Conservation (phyloP, 2,113 vertebrate species). For the Cyanistes caeruleus region DNA sequence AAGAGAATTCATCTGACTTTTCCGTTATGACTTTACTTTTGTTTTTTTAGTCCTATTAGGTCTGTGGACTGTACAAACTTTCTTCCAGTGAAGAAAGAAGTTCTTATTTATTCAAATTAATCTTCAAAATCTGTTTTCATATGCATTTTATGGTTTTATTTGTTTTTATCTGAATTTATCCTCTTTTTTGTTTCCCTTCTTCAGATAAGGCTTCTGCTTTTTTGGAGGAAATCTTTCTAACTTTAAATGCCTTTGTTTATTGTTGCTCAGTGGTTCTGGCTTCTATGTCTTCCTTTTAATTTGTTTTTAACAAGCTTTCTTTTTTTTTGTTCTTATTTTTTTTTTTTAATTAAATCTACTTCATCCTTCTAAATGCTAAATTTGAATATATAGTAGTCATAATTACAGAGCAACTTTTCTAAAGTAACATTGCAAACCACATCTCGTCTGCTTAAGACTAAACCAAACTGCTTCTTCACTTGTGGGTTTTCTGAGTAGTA, state of each 20-base stretch:
- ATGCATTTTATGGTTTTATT: background rate
- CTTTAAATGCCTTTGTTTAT: background rate
- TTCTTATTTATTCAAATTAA: background rate
- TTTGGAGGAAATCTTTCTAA: background rate
- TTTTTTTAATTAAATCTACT: constrained; percentile 6
- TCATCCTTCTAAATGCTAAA: constrained; percentile 38
- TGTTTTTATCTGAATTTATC: background rate
- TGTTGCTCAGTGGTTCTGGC: background rate
- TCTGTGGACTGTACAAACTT: background rate
- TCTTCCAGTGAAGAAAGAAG: background rate
- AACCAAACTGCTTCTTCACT: constrained; percentile 5
- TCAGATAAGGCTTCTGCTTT: background rate
- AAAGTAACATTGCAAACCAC: constrained; percentile 27
- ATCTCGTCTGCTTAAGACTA: background rate
- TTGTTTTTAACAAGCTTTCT: constrained; percentile 29
- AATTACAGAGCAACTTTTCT: constrained; percentile 46
- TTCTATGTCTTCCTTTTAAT: constrained; percentile 24
- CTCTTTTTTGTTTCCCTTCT: background rate
- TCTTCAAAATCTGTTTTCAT: background rate
- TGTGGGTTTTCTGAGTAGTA: constrained; percentile 43
- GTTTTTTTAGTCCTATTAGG: background rate
- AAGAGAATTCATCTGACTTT: background rate
- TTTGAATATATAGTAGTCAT: constrained; percentile 30
- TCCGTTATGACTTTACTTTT: background rate
- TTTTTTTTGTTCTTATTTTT: background rate